These are phyloP conservation scores for Hoplodrina ambigua DNA, from an alignment of 2,888 invertebrate genomes.

Conservation along the genomic window DNA sequence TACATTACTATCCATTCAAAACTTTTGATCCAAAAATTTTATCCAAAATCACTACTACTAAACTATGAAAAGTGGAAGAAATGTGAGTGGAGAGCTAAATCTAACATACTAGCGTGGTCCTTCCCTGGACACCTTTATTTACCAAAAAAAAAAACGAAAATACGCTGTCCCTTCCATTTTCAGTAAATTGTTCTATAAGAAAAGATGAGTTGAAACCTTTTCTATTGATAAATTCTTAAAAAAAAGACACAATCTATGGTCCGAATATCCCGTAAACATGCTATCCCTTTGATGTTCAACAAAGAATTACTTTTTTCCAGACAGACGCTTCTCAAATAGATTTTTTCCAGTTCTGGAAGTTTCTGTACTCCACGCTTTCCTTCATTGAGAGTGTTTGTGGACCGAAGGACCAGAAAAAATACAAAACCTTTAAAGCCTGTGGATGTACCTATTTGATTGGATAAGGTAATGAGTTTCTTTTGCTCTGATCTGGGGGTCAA, in stretches of 20 bases:
- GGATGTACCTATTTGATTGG: slow-evolving; percentile 42
- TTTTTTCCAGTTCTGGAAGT: slow-evolving; percentile 29
- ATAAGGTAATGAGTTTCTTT: slow-evolving; percentile 43
- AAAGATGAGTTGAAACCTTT: slow-evolving; percentile 10
- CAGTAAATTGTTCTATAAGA: neutral
- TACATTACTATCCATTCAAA: no score
- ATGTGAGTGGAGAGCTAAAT: no score
- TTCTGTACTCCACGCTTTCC: slow-evolving; percentile 40
- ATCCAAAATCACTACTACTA: no score
- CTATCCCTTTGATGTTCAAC: slow-evolving; percentile 39
- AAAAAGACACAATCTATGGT: slow-evolving; percentile 12
- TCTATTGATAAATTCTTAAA: slow-evolving; percentile 11
- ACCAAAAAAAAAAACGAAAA: neutral
- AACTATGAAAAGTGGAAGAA: no score
- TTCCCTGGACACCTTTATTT: neutral
- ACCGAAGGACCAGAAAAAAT: slow-evolving; percentile 32
- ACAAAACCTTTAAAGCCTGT: slow-evolving; percentile 25
- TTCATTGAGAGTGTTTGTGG: slow-evolving; percentile 48
- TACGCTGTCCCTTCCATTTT: neutral
- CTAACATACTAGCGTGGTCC: no score
- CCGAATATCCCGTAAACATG: slow-evolving; percentile 35
- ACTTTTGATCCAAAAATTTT: no score
- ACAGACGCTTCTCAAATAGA: slow-evolving; percentile 39
- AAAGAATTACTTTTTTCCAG: slow-evolving; percentile 45
- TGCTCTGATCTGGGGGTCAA: neutral